Evolutionary conservation across 2,113 vertebrate genomes (phyloP), one percentile per base, ranked within the genome.

Genomic region (Hemiscyllium ocellatum): DNA sequence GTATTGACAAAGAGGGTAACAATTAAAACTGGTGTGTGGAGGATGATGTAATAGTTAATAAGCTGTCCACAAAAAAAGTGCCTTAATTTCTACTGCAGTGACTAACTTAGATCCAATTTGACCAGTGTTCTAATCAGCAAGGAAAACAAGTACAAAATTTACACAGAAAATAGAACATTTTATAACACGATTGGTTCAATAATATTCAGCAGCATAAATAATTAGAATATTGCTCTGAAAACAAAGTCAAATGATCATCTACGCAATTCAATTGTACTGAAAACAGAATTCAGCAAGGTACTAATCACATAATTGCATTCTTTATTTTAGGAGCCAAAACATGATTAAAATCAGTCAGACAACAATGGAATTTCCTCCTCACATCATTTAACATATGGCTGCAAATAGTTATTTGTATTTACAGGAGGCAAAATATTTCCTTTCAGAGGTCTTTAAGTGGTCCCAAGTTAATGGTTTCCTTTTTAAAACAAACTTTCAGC

Each of bases 331-430:
- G 66, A 94, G 65, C 91, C 65, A 94, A 94, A 94, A 94, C n/a
- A 94, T 8, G 91, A 94, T 94, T 94, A 94, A 94, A 94, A 94
- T 94, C 65, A 69, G 61, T 69, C 91, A 69, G n/a, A 69, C 91
- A 68, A 94, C 91, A 94, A 94, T 94, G 91, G 91, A 94, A 94
- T 94, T 94, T 94, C 91, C 91, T 69, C n/a, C 91, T 69, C 91
- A 69, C n/a, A 69, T 69, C 91, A 94, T 37, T 94, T 94, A 47
- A 69, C n/a, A 94, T 47, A 66, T 47, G 26, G 69, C 66, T 42
- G 37, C 91, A 94, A 94, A 69, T 94, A 69, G 33, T 66, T 94
- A 66, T 94, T 94, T 94, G 86, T 69, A 37, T 47, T 68, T 66
- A 68, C 37, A 20, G 68, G 19, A n/a, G 68, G n/a, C 20, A 68